Conservation (phyloP, 2,797 vertebrate genomes). For the Acanthopagrus latus region DNA sequence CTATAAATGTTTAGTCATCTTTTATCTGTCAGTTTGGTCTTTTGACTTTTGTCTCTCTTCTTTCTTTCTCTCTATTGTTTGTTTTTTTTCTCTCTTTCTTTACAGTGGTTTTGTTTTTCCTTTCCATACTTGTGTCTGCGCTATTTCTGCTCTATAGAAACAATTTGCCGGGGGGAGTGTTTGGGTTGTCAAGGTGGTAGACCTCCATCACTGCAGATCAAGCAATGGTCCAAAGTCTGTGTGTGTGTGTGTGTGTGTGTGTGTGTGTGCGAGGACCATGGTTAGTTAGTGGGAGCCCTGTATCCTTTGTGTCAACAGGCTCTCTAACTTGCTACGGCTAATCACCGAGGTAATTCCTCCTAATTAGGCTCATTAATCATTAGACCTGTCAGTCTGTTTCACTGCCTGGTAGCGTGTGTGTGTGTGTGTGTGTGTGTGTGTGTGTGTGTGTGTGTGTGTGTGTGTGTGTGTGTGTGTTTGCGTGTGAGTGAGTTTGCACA, state of each 20-base stretch:
- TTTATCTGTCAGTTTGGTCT: background rate
- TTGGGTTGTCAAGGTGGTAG: slow-evolving; percentile 40
- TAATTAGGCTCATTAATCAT: slow-evolving; percentile 83
- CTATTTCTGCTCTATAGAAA: slow-evolving; percentile 30
- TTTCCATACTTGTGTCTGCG: background rate
- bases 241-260: slow-evolving; percentile 25
- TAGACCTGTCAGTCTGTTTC: slow-evolving; percentile 62
- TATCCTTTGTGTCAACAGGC: slow-evolving; percentile 69
- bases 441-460: slow-evolving; percentile 6
- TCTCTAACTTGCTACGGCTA: slow-evolving; percentile 61
- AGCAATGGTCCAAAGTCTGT: slow-evolving; percentile 16
- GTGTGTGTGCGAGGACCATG: slow-evolving; percentile 15
- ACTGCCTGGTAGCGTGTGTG: slow-evolving; percentile 7
- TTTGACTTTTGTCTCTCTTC: background rate
- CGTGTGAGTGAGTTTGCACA: background rate
- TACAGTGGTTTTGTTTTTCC: background rate
- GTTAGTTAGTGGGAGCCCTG: slow-evolving; percentile 42
- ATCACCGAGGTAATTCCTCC: slow-evolving; percentile 75
- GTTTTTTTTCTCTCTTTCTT: background rate
- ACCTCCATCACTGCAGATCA: slow-evolving; percentile 25
- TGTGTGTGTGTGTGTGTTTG: slow-evolving; percentile 12
- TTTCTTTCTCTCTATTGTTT: background rate
- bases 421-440: slow-evolving; percentile 32
- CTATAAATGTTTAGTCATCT: background rate
- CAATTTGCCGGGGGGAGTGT: slow-evolving; percentile 29